A percentile compares a stretch with the other conserved stretches of the same genome.
Conservation (phyloP, 2,888 invertebrate genomes). For the Nebria salina region DNA sequence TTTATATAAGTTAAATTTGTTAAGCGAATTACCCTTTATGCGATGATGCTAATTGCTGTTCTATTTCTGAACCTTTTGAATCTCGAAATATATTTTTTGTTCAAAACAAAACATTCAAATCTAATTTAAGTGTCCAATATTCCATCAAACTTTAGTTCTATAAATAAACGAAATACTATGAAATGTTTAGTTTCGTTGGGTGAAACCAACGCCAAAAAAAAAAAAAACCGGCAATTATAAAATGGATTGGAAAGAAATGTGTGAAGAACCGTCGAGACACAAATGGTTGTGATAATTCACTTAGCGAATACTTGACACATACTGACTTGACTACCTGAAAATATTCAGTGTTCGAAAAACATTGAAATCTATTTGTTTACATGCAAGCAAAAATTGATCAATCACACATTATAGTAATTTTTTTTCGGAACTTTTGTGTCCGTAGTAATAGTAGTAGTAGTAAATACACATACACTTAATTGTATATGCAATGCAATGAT, state of each 20-base stretch:
- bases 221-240: neutral
- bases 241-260: neutral
- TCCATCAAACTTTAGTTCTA: too few relatives aligned
- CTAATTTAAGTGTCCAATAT: too few relatives aligned
- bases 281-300: neutral
- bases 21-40: neutral
- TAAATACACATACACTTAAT: slow-evolving; percentile 18
- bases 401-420: slow-evolving; percentile 3
- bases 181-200: too few relatives aligned
- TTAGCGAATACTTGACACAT: slow-evolving; percentile 28
- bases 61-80: neutral
- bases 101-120: neutral
- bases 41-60: neutral
- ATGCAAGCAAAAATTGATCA: slow-evolving; percentile 29
- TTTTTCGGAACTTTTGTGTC: neutral
- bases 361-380: slow-evolving; percentile 33
- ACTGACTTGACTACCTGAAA: slow-evolving; percentile 35
- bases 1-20: slow-evolving; percentile 1
- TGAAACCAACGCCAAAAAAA: too few relatives aligned
- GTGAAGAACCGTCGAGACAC: neutral
- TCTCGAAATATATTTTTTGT: neutral
- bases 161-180: too few relatives aligned
- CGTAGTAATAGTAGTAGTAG: neutral
- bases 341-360: slow-evolving; percentile 39
- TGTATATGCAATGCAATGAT: slow-evolving; percentile 41